Conservation (phyloP, 2,113 vertebrate species). For the Podarcis raffonei region DNA sequence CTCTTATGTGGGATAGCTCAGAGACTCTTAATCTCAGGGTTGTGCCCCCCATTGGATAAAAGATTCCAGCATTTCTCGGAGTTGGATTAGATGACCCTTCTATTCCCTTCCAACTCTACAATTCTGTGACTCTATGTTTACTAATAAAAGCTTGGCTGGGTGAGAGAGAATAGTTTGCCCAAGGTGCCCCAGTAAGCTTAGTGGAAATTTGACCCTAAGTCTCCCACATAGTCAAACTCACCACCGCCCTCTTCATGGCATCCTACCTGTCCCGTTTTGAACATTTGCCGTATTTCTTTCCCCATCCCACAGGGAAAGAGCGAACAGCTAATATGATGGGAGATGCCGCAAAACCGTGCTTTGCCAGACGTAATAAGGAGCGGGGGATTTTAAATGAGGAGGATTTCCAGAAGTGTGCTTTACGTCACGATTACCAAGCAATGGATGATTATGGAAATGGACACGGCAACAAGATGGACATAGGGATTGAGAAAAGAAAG, state of each 20-base stretch:
- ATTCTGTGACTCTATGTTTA: neutral
- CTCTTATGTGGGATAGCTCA: neutral
- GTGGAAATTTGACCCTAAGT: neutral
- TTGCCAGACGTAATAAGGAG: conserved; percentile 78
- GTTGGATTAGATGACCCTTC: too few species aligned
- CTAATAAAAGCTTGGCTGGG: neutral
- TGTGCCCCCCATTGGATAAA: too few species aligned
- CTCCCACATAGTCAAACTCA: neutral
- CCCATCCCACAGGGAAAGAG: conserved; percentile 15
- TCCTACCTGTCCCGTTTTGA: neutral
- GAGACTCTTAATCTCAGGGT: too few species aligned
- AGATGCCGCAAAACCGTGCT: conserved; percentile 79
- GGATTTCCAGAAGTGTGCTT: conserved; percentile 74
- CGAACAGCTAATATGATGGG: conserved; percentile 80
- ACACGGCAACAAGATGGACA: conserved; percentile 77
- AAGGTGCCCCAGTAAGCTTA: neutral
- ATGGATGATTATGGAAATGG: conserved; percentile 76
- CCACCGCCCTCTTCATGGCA: neutral
- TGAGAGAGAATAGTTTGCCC: neutral
- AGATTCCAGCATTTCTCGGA: too few species aligned
- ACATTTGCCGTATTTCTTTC: neutral
- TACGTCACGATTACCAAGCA: conserved; percentile 61
- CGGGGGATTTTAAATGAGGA: conserved; percentile 73
- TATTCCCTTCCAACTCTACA: too few species aligned
- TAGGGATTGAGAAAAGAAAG: conserved; percentile 75